phyloP scores from a whole-genome alignment of 2,113 vertebrate species.

The Ptychochromis oligacanthus region DNA sequence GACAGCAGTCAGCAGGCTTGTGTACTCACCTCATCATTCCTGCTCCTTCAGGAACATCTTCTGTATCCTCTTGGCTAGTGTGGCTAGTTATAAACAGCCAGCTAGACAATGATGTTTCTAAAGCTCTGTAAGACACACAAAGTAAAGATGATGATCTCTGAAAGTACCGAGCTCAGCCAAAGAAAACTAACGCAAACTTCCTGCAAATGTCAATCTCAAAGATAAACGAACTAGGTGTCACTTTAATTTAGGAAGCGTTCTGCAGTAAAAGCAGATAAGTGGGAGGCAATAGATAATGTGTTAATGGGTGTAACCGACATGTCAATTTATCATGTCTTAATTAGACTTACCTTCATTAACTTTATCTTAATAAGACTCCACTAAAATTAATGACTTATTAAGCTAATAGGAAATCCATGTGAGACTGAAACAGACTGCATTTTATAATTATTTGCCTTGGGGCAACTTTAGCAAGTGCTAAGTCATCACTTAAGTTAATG shows the following conservation, averaged over 20 bases:
- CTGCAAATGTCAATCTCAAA: constrained; percentile 36
- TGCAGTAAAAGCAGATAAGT: constrained; percentile 56
- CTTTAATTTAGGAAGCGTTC: constrained; percentile 41
- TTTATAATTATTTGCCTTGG: constrained; percentile 39
- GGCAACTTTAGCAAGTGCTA: constrained; percentile 44
- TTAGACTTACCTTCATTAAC: constrained; percentile 76
- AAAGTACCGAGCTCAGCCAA: constrained; percentile 2
- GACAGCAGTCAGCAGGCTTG: not conserved
- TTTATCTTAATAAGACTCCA: constrained; percentile 72
- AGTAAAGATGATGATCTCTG: constrained; percentile 2
- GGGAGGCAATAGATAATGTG: constrained; percentile 43
- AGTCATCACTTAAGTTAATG: constrained; percentile 57
- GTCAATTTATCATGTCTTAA: constrained; percentile 74
- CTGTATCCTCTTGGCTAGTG: not conserved
- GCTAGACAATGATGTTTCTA: not conserved
- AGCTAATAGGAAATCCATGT: constrained; percentile 60
- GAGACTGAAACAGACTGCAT: constrained; percentile 33
- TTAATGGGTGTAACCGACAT: constrained; percentile 62
- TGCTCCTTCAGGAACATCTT: not conserved
- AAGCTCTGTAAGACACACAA: not conserved
- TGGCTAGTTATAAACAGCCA: not conserved
- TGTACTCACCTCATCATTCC: not conserved
- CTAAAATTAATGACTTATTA: constrained; percentile 69
- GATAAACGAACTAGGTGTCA: constrained; percentile 38
- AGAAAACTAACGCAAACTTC: constrained; percentile 22